Evolutionary conservation across 2,797 vertebrate genomes (phyloP).

Genomic region (Tangara arthus): DNA sequence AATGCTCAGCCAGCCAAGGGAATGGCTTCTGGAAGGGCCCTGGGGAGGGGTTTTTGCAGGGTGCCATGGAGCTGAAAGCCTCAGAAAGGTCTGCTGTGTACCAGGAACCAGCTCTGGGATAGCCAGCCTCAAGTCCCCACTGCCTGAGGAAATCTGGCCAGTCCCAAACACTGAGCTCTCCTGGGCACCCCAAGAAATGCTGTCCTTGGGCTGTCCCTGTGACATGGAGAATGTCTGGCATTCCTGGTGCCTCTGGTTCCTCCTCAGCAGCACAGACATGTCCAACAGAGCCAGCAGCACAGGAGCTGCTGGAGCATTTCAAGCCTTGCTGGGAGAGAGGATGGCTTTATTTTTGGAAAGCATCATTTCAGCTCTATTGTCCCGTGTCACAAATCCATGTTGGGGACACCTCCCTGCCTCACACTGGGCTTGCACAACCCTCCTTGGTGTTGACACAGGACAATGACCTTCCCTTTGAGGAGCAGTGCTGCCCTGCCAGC

Average conservation of each 20-base stretch:
- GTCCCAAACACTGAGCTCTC: neutral
- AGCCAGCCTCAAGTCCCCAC: rapidly evolving
- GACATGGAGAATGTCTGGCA: neutral
- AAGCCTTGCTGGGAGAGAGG: neutral
- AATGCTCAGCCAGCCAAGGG: neutral
- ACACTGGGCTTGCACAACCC: neutral
- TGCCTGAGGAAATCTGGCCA: neutral
- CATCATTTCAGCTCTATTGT: neutral
- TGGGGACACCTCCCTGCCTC: neutral
- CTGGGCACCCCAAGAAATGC: neutral
- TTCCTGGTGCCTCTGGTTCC: neutral
- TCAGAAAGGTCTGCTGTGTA: neutral
- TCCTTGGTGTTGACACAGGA: neutral
- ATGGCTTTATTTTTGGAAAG: conserved; percentile 22
- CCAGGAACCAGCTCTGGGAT: neutral
- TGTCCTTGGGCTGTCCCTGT: neutral
- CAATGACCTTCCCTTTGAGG: neutral
- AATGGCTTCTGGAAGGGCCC: neutral
- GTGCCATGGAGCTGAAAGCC: neutral
- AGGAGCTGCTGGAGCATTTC: neutral
- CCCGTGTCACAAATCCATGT: neutral
- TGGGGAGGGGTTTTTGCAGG: neutral
- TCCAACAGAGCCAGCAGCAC: neutral
- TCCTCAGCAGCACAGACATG: neutral
- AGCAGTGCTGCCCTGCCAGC: neutral